These are phyloP conservation scores for Diplodus sargus DNA, from an alignment of 2,797 vertebrate species.

Conservation along the genomic window DNA sequence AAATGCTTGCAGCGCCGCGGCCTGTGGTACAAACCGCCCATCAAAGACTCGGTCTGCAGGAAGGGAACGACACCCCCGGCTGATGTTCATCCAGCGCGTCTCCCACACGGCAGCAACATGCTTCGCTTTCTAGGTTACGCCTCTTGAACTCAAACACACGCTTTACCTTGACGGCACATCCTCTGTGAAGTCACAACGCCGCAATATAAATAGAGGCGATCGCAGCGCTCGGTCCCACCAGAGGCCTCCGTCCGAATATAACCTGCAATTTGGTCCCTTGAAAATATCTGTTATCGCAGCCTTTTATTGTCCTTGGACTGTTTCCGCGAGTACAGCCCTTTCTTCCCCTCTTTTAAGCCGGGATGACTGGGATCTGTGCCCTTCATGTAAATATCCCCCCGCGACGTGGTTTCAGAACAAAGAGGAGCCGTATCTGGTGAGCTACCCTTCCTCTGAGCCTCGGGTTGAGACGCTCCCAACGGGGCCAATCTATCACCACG, in stretches of 20 bases:
- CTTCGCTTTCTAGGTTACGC: constrained; percentile 44
- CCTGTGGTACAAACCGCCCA: constrained; percentile 22
- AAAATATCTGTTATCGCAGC: constrained; percentile 65
- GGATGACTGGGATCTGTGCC: constrained; percentile 66
- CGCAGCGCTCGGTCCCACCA: constrained; percentile 46
- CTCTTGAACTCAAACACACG: constrained; percentile 52
- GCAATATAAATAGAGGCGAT: constrained; percentile 63
- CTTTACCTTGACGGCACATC: constrained; percentile 45
- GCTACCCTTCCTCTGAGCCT: constrained; percentile 65
- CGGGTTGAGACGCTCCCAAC: constrained; percentile 66
- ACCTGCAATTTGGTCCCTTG: constrained; percentile 67
- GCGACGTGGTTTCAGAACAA: constrained; percentile 64
- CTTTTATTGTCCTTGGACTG: constrained; percentile 71
- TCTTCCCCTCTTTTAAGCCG: constrained; percentile 38
- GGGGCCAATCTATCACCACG: constrained; percentile 71
- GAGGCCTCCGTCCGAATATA: constrained; percentile 60
- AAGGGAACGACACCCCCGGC: constrained; percentile 9
- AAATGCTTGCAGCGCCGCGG: not conserved
- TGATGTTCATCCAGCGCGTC: constrained; percentile 7
- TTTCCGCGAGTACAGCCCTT: constrained; percentile 50
- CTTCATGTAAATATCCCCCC: constrained; percentile 76
- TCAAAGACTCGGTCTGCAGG: constrained; percentile 27
- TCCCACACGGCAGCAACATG: constrained; percentile 7
- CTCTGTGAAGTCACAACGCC: constrained; percentile 37
- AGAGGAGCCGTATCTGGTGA: constrained; percentile 63